phyloP scores from a whole-genome alignment of 2,113 vertebrate species.

The Neotragus pygmaeus region DNA sequence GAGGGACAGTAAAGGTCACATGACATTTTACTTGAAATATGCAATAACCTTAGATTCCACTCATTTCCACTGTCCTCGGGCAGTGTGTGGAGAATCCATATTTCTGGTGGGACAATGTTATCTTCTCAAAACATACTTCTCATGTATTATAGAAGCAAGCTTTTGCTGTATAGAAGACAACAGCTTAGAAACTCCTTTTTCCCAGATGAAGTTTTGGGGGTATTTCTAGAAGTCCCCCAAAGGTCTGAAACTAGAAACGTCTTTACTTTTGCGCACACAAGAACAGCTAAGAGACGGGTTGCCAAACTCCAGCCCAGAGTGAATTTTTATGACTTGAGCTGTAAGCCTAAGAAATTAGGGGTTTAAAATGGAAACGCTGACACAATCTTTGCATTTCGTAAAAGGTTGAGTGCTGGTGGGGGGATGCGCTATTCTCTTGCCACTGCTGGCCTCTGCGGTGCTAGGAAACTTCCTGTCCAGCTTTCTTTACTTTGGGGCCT shows the following conservation, averaged over 20 bases:
- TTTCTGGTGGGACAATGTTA: background rate
- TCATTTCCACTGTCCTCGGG: background rate
- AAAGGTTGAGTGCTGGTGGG: constrained; percentile 42
- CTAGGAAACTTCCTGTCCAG: constrained; percentile 14
- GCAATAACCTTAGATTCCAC: background rate
- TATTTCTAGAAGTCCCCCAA: constrained; percentile 17
- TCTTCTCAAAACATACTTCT: background rate
- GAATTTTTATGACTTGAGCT: constrained; percentile 80
- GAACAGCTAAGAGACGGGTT: constrained; percentile 64
- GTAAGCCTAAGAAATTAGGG: constrained; percentile 82
- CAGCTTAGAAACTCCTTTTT: background rate
- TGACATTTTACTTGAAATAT: background rate
- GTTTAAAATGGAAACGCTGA: constrained; percentile 85
- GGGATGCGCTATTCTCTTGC: background rate
- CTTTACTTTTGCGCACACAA: constrained; percentile 65
- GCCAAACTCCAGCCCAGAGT: constrained; percentile 78
- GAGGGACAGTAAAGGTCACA: background rate
- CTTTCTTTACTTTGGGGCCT: background rate
- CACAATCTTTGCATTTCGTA: constrained; percentile 73
- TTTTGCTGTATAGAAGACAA: background rate
- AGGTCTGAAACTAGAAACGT: constrained; percentile 39
- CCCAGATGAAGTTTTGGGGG: constrained; percentile 11
- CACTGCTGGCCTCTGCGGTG: background rate
- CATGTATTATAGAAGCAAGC: background rate
- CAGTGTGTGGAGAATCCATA: background rate